These are phyloP conservation scores for Rhinoraja longicauda DNA, from an alignment of 2,797 vertebrate genomes.

Conservation along the genomic window DNA sequence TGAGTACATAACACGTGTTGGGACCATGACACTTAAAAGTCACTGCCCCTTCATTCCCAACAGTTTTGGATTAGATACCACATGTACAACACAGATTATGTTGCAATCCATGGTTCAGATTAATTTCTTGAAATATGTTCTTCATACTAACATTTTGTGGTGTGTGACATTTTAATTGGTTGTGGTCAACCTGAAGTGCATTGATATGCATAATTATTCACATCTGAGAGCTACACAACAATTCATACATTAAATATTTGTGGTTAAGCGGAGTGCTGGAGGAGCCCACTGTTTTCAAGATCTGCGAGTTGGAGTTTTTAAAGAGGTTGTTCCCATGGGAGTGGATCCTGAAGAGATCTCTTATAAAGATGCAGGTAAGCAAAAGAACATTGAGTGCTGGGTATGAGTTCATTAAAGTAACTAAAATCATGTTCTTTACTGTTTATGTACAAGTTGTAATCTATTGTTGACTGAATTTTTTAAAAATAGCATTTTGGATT, in stretches of 20 bases:
- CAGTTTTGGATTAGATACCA: not conserved
- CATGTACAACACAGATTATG: not conserved
- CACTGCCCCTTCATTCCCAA: not conserved
- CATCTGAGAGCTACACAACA: not conserved
- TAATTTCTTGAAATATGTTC: not conserved
- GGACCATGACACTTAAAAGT: not conserved
- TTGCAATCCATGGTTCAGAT: not conserved
- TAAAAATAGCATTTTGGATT: not conserved
- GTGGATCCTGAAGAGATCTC: slow-evolving; percentile 76
- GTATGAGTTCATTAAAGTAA: not conserved
- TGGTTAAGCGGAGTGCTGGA: slow-evolving; percentile 63
- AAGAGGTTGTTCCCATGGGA: slow-evolving; percentile 94
- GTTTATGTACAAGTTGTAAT: not conserved
- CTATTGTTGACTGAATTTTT: not conserved
- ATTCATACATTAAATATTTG: slow-evolving; percentile 19
- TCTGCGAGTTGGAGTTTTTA: slow-evolving; percentile 78
- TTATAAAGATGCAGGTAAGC: slow-evolving; percentile 77
- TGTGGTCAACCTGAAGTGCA: not conserved
- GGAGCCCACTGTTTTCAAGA: slow-evolving; percentile 80
- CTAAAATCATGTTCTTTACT: not conserved
- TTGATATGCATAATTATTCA: slow-evolving; percentile 1
- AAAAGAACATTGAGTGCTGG: not conserved
- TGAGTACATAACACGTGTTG: not conserved
- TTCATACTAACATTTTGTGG: not conserved
- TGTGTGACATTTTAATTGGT: not conserved